These are phyloP conservation scores for Ploceus nigricollis DNA, from an alignment of 2,113 vertebrate species.

Conservation along the genomic window DNA sequence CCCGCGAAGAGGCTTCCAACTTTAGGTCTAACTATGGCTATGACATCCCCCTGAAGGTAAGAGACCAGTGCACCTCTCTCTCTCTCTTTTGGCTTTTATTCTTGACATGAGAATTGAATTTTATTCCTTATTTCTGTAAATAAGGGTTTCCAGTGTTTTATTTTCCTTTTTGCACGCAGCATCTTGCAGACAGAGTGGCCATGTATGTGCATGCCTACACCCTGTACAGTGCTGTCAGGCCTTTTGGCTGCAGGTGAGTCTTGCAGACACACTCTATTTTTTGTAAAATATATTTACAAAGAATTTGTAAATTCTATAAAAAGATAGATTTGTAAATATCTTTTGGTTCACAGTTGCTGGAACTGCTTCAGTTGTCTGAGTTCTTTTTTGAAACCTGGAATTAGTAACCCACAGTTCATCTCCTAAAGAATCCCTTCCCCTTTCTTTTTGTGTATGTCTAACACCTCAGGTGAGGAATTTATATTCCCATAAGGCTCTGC, in stretches of 20 bases:
- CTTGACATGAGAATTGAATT: not conserved
- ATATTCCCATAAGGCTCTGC: fast-evolving
- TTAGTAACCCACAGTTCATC: not conserved
- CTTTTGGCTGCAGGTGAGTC: slow-evolving; percentile 94
- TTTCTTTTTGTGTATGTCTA: not conserved
- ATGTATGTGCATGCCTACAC: slow-evolving; percentile 99
- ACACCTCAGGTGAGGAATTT: not conserved
- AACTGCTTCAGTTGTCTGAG: not conserved
- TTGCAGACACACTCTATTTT: not conserved
- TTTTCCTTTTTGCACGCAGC: slow-evolving; percentile 65
- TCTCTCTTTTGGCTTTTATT: not conserved
- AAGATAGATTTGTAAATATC: not conserved
- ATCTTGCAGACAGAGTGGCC: slow-evolving; percentile 93
- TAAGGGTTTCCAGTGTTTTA: not conserved
- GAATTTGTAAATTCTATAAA: no score
- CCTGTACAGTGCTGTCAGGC: slow-evolving; percentile 94
- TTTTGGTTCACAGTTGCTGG: not conserved
- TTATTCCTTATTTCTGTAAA: not conserved
- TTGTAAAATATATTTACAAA: no score
- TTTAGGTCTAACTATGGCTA: slow-evolving; percentile 96
- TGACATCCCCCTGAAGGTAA: slow-evolving; percentile 93
- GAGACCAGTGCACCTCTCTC: not conserved
- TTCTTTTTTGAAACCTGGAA: not conserved
- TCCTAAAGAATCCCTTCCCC: not conserved
- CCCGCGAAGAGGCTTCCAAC: slow-evolving; percentile 95